A percentile compares a stretch with the other conserved stretches of the same genome.
phyloP scores from a whole-genome alignment of 2,113 vertebrate species.

The Desmodus rotundus region DNA sequence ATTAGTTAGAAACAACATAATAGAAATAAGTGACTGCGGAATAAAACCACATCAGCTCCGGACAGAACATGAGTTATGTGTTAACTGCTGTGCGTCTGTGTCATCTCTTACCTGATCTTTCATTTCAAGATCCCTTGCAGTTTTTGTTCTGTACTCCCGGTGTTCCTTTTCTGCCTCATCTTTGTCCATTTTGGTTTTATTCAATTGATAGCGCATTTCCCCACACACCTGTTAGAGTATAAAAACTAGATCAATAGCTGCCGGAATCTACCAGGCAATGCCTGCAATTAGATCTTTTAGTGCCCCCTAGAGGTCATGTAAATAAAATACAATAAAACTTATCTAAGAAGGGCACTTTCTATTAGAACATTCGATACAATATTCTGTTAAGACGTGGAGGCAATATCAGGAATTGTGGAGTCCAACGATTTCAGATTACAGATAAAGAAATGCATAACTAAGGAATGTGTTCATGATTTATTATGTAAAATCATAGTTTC shows the following conservation, averaged over 20 bases:
- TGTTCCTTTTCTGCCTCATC: conserved; percentile 93
- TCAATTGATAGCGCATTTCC: conserved; percentile 92
- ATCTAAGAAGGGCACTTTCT: conserved; percentile 8
- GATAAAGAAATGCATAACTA: not conserved
- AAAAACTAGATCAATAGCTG: conserved; percentile 75
- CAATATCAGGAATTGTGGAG: not conserved
- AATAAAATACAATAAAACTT: conserved; percentile 45
- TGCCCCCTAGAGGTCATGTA: conserved; percentile 81
- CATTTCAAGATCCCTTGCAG: conserved; percentile 86
- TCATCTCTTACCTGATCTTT: conserved; percentile 88
- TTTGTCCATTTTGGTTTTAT: conserved; percentile 89
- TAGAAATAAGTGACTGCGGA: conserved; percentile 71
- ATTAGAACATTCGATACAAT: not conserved
- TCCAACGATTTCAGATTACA: not conserved
- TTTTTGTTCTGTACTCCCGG: conserved; percentile 88
- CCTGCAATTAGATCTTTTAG: conserved; percentile 80
- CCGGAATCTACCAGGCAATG: conserved; percentile 29
- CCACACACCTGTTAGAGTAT: conserved; percentile 88
- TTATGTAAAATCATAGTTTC: conserved; percentile 12
- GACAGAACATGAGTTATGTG: conserved; percentile 57
- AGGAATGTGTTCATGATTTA: not conserved
- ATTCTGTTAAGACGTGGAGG: not conserved
- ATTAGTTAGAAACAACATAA: conserved; percentile 71
- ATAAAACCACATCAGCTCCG: conserved; percentile 66
- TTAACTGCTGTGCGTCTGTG: conserved; percentile 67